These are phyloP conservation scores for Prostheceraeus crozeri DNA, from an alignment of 2,888 invertebrate genomes.

Conservation along the genomic window DNA sequence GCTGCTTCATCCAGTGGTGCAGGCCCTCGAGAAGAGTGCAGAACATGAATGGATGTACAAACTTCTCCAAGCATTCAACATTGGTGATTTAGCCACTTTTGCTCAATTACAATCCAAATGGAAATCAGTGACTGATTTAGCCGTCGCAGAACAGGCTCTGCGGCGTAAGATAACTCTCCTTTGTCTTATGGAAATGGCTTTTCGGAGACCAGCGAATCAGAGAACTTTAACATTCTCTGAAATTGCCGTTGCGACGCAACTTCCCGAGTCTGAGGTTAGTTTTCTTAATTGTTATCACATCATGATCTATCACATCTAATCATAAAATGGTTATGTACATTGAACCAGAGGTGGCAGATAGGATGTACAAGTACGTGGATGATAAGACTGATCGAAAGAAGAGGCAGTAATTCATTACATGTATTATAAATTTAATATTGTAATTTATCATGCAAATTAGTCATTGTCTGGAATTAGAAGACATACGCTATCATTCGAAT, in stretches of 20 bases:
- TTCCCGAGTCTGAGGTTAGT: slow-evolving; percentile 63
- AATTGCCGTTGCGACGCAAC: slow-evolving; percentile 74
- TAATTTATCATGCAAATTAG: too few relatives aligned
- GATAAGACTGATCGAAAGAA: too few relatives aligned
- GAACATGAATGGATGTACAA: slow-evolving; percentile 74
- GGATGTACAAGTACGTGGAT: too few relatives aligned
- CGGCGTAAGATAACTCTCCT: slow-evolving; percentile 86
- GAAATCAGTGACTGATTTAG: slow-evolving; percentile 72
- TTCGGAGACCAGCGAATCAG: slow-evolving; percentile 79
- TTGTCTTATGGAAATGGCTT: slow-evolving; percentile 97
- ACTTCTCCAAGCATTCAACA: slow-evolving; percentile 62
- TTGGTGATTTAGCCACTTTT: slow-evolving; percentile 63
- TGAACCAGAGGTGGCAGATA: too few relatives aligned
- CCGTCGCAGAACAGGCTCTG: slow-evolving; percentile 65
- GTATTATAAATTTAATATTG: too few relatives aligned
- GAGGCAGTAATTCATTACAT: too few relatives aligned
- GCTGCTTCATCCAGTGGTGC: slow-evolving; percentile 58
- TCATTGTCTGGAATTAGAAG: too few relatives aligned
- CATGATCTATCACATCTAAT: too few relatives aligned
- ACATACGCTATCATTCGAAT: too few relatives aligned
- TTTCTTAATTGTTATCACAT: background rate
- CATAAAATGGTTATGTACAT: too few relatives aligned
- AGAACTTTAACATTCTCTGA: slow-evolving; percentile 78
- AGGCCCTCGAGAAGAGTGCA: slow-evolving; percentile 68
- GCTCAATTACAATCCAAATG: slow-evolving; percentile 65